Percentiles rank a stretch among this genome's conserved stretches.
Evolutionary conservation across 2,113 vertebrate genomes (phyloP).

Genomic region (Hippocampus comes): DNA sequence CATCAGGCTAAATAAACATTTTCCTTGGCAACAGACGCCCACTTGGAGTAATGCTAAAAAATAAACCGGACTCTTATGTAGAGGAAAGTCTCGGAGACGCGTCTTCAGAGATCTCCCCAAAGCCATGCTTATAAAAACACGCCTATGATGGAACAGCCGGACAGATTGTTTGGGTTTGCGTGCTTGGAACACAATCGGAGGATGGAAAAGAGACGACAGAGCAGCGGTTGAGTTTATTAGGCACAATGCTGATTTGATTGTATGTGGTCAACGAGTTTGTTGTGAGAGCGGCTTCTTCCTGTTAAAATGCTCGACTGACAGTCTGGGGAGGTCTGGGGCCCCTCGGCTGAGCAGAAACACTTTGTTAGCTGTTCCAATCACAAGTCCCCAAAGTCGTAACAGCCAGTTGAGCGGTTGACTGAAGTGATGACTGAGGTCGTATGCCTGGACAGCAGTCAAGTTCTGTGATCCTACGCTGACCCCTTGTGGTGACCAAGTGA

Average conservation of each 20-base stretch:
- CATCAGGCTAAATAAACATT: conserved; percentile 1
- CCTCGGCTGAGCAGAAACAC: background rate
- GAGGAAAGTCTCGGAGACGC: background rate
- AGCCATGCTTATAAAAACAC: background rate
- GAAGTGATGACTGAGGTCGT: background rate
- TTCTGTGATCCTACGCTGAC: conserved; percentile 38
- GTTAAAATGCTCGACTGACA: background rate
- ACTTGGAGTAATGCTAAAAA: conserved; percentile 1
- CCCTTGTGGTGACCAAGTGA: conserved; percentile 23
- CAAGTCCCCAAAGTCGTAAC: background rate
- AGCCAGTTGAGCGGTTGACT: background rate
- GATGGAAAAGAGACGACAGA: conserved; percentile 8
- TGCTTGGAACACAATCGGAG: conserved; percentile 23
- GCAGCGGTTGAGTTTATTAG: background rate
- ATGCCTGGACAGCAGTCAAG: background rate
- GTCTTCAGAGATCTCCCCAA: background rate
- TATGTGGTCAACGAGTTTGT: conserved; percentile 16
- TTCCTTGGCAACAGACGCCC: background rate
- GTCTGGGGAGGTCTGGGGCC: background rate
- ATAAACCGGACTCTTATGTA: background rate
- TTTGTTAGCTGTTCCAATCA: background rate
- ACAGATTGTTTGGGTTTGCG: background rate
- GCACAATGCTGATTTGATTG: conserved; percentile 4
- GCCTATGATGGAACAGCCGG: background rate
- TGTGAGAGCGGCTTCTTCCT: background rate